Conservation (phyloP, 2,797 vertebrate genomes). For the Sebastes nivosus region DNA sequence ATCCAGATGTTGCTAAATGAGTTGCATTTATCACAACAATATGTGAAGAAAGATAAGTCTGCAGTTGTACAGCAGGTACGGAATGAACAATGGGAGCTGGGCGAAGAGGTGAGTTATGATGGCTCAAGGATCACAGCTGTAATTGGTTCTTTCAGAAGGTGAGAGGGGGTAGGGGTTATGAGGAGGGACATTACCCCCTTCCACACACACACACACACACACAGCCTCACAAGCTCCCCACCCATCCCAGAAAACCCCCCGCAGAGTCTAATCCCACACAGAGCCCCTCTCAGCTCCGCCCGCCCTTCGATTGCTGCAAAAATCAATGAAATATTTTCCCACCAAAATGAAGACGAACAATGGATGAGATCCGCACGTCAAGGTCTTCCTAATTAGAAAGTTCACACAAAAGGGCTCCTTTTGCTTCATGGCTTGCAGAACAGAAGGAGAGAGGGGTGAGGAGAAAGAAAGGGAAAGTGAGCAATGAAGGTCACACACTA, state of each 20-base stretch:
- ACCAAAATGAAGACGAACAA: constrained; percentile 83
- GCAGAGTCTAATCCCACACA: constrained; percentile 82
- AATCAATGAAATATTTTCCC: constrained; percentile 88
- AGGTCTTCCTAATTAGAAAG: constrained; percentile 83
- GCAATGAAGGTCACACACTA: constrained; percentile 73
- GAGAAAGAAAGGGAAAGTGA: constrained; percentile 37
- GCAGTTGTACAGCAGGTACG: constrained; percentile 6
- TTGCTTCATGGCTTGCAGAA: constrained; percentile 55
- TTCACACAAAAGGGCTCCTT: constrained; percentile 75
- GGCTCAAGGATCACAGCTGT: constrained; percentile 43
- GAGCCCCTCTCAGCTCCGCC: constrained; percentile 73
- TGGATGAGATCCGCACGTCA: constrained; percentile 70
- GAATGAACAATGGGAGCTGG: constrained; percentile 25
- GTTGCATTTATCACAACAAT: constrained; percentile 23
- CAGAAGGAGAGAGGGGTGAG: constrained; percentile 20
- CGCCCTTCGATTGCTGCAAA: constrained; percentile 74
- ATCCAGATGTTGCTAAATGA: constrained; percentile 52
- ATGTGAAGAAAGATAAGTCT: not conserved
- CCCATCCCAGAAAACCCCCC: constrained; percentile 73
- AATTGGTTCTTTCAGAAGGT: constrained; percentile 61
- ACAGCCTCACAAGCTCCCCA: constrained; percentile 29
- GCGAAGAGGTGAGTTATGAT: constrained; percentile 40
- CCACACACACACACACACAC: constrained; percentile 4
- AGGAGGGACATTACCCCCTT: constrained; percentile 41
- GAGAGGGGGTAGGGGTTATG: constrained; percentile 48